A percentile compares a stretch with the other conserved stretches of the same genome.
phyloP scores from a whole-genome alignment of 2,113 vertebrate genomes.

The Chaetodon trifascialis region DNA sequence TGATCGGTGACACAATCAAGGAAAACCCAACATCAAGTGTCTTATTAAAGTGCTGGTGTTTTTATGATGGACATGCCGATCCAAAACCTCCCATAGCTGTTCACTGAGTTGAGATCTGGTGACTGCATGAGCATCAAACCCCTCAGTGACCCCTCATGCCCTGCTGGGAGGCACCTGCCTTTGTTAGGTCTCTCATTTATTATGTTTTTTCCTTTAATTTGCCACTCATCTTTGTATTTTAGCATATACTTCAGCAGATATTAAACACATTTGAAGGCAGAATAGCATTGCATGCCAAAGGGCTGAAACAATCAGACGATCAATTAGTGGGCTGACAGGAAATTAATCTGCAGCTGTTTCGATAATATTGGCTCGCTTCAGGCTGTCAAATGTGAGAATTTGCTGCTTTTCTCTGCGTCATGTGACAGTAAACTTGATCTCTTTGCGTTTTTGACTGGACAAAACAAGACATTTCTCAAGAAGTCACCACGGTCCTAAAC shows the following conservation, averaged over 20 bases:
- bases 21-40: background rate
- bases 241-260: background rate
- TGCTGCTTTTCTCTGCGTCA: background rate
- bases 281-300: background rate
- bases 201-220: background rate
- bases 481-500: no score
- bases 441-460: background rate
- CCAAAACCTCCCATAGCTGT: background rate
- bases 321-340: background rate
- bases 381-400: background rate
- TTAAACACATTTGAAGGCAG: background rate
- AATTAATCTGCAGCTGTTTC: background rate
- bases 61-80: background rate
- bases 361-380: background rate
- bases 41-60: background rate
- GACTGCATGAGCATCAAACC: background rate
- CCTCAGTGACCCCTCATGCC: background rate
- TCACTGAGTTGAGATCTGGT: background rate
- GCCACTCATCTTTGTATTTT: background rate
- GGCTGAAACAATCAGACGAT: background rate
- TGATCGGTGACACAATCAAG: no score
- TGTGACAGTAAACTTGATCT: background rate
- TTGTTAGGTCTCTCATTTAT: background rate
- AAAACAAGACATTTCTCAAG: background rate
- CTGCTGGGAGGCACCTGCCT: background rate